These are phyloP conservation scores for Drosophila pullipes DNA, from an alignment of 2,888 invertebrate genomes.

Conservation along the genomic window DNA sequence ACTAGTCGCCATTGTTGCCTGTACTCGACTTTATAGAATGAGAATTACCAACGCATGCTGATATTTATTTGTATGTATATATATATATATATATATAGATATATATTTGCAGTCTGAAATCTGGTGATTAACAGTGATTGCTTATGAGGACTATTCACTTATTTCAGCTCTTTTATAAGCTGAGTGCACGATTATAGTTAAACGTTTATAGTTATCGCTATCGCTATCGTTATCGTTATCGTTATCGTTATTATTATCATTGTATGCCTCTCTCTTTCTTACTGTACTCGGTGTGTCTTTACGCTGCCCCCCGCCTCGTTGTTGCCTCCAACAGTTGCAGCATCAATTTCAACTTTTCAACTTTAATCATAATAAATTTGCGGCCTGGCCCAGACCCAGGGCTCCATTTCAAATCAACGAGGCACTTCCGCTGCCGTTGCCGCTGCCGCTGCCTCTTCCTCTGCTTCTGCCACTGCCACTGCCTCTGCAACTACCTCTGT, in stretches of 20 bases:
- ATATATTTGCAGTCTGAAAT: background rate
- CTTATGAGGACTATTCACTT: background rate
- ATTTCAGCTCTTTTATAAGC: background rate
- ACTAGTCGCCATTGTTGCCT: background rate
- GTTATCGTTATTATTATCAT: conserved; percentile 23
- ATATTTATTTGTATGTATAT: background rate
- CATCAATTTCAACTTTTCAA: conserved; percentile 81
- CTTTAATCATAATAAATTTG: conserved; percentile 80
- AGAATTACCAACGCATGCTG: background rate
- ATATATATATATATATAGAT: background rate
- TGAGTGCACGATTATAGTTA: conserved; percentile 4
- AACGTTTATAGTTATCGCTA: conserved; percentile 25
- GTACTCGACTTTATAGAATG: background rate
- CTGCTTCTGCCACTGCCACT: conserved; percentile 28
- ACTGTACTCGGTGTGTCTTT: conserved; percentile 1
- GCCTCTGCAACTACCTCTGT: conserved; percentile 5
- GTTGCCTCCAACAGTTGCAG: conserved; percentile 42
- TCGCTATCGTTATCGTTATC: conserved; percentile 24
- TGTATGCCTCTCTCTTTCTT: background rate
- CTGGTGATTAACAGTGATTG: background rate
- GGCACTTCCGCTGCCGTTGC: conserved; percentile 63
- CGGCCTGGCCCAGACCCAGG: conserved; percentile 63
- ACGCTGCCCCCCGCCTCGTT: background rate
- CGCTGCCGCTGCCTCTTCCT: background rate
- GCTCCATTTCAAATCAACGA: conserved; percentile 77